Evolutionary conservation across 2,888 invertebrate genomes (phyloP).

Genomic region (Vandiemenella viatica): DNA sequence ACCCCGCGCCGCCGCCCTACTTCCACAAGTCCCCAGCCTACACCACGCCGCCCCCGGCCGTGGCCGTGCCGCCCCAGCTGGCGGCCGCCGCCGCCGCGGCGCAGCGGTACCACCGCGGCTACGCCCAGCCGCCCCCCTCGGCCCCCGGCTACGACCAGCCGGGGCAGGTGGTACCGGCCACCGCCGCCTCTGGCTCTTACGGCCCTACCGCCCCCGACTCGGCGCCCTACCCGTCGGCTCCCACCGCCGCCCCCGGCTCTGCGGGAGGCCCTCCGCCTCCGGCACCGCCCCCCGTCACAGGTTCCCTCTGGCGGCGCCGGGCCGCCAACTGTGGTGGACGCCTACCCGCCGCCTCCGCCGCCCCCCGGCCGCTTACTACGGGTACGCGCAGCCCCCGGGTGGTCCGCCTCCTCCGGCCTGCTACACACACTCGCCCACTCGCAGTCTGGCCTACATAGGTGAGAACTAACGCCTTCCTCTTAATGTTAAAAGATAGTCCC

Average conservation of each 20-base stretch:
- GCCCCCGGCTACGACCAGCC: background rate
- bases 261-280: slow-evolving; percentile 25
- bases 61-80: background rate
- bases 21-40: background rate
- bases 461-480: slow-evolving; percentile 22
- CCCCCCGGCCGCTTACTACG: slow-evolving; percentile 24
- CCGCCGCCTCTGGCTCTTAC: slow-evolving; percentile 23
- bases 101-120: slow-evolving; percentile 27
- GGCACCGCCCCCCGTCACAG: slow-evolving; percentile 14
- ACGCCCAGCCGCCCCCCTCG: background rate
- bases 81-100: slow-evolving; percentile 4
- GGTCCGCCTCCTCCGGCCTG: slow-evolving; percentile 36
- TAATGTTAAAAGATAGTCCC: too few relatives aligned
- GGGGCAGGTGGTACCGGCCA: slow-evolving; percentile 23
- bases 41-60: background rate
- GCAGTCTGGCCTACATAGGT: slow-evolving; percentile 48
- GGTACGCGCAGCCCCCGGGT: slow-evolving; percentile 31
- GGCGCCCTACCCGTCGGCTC: slow-evolving; percentile 26
- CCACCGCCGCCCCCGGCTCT: slow-evolving; percentile 17
- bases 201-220: slow-evolving; percentile 29
- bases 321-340: slow-evolving; percentile 24
- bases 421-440: slow-evolving; percentile 41
- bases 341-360: slow-evolving; percentile 20
- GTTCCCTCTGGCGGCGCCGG: slow-evolving; percentile 15
- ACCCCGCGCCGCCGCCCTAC: background rate